A percentile compares a stretch with the other conserved stretches of the same genome.
These are phyloP conservation scores for Hypomecis atomaria DNA, from an alignment of 2,888 invertebrate species.

Conservation along the genomic window DNA sequence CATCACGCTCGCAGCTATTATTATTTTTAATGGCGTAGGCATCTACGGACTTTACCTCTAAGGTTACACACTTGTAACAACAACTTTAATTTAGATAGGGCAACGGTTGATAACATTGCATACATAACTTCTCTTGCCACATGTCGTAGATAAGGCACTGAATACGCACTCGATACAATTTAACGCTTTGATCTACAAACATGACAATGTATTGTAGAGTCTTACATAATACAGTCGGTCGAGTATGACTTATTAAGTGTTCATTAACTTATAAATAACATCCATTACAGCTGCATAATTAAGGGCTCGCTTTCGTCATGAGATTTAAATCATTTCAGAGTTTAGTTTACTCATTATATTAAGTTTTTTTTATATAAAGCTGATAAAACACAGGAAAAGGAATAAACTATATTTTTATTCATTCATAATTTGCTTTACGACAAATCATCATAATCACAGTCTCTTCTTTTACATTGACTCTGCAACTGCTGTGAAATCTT, in stretches of 20 bases:
- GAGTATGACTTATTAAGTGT: neutral
- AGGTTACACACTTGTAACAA: conserved; percentile 15
- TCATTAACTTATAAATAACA: neutral
- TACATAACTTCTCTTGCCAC: conserved; percentile 15
- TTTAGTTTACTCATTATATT: too few species aligned
- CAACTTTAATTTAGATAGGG: conserved; percentile 25
- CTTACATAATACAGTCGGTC: neutral
- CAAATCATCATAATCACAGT: too few species aligned
- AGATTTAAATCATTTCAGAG: too few species aligned
- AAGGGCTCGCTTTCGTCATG: too few species aligned
- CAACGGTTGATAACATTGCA: conserved; percentile 24
- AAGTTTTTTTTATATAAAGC: too few species aligned
- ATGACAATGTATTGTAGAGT: conserved; percentile 19
- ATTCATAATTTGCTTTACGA: too few species aligned
- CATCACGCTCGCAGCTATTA: conserved; percentile 44
- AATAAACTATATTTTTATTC: too few species aligned
- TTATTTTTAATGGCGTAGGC: conserved; percentile 40
- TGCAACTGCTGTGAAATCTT: too few species aligned
- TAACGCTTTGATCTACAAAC: conserved; percentile 25
- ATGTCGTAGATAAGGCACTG: conserved; percentile 19
- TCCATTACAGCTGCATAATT: too few species aligned
- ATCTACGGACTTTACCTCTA: conserved; percentile 23
- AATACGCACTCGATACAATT: conserved; percentile 24
- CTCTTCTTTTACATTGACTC: too few species aligned
- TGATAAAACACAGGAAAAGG: too few species aligned